phyloP scores from a whole-genome alignment of 1,140 invertebrate genomes.

The Chionoecetes opilio region DNA sequence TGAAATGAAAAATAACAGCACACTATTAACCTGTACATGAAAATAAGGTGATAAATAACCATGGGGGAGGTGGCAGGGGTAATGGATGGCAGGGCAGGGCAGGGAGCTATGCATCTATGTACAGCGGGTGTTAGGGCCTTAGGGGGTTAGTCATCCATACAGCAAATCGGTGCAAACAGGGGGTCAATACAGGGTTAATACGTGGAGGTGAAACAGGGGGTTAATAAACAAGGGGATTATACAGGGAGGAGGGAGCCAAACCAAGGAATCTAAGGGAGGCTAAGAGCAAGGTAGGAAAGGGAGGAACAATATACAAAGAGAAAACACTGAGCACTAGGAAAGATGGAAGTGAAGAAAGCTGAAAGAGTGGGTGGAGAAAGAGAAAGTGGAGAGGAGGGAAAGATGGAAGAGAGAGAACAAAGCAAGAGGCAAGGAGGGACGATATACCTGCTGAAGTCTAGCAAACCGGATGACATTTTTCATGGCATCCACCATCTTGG shows the following conservation, averaged over 20 bases:
- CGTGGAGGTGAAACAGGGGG: too few relatives aligned
- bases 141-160: not conserved
- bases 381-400: too few relatives aligned
- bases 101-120: not conserved
- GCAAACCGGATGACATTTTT: constrained; percentile 81
- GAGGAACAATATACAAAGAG: constrained; percentile 31
- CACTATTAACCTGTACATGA: too few relatives aligned
- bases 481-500: constrained; percentile 81
- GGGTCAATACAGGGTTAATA: too few relatives aligned
- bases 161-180: not conserved
- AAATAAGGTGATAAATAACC: not conserved
- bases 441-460: constrained; percentile 69
- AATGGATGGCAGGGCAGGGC: not conserved
- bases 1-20: too few relatives aligned
- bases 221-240: not conserved
- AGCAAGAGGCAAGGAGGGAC: too few relatives aligned
- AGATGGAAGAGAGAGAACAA: too few relatives aligned
- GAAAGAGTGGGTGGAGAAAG: not conserved
- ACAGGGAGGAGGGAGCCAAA: too few relatives aligned
- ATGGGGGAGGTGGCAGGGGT: not conserved
- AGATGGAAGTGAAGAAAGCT: not conserved
- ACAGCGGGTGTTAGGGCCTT: not conserved
- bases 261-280: not conserved
- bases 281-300: not conserved
- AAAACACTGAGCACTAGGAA: not conserved